These are phyloP conservation scores for Bathynomus jamesi DNA, from an alignment of 1,140 invertebrate species.

Conservation along the genomic window DNA sequence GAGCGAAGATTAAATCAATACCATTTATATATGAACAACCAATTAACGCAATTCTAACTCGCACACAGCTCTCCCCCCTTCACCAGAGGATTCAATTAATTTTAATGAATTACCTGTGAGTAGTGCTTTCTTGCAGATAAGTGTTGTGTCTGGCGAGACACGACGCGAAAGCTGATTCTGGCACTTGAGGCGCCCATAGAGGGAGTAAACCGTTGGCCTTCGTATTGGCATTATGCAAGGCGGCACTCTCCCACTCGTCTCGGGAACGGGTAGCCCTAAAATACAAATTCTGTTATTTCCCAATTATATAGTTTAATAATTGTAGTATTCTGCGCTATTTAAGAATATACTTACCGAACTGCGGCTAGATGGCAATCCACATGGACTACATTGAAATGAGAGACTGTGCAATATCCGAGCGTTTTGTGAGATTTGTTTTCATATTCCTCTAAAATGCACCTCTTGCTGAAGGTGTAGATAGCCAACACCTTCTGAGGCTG, in stretches of 20 bases:
- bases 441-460: constrained; percentile 87
- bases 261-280: constrained; percentile 52
- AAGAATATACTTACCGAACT: constrained; percentile 62
- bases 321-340: too few relatives aligned
- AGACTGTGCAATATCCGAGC: constrained; percentile 77
- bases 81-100: too few relatives aligned
- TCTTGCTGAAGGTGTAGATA: constrained; percentile 95
- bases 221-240: constrained; percentile 94
- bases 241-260: constrained; percentile 96
- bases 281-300: constrained; percentile 41
- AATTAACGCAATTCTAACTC: too few relatives aligned
- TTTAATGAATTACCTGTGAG: constrained; percentile 48
- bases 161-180: constrained; percentile 87
- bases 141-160: constrained; percentile 64
- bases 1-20: too few relatives aligned
- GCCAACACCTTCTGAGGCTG: constrained; percentile 62
- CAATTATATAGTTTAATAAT: not conserved
- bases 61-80: too few relatives aligned
- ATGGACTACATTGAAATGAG: constrained; percentile 97
- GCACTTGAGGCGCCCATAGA: constrained; percentile 90
- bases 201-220: constrained; percentile 93
- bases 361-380: constrained; percentile 96
- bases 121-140: constrained; percentile 59
- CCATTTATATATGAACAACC: too few relatives aligned
- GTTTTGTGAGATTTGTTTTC: constrained; percentile 63